Percentiles rank a stretch among this genome's conserved stretches.
Evolutionary conservation across 1,140 invertebrate genomes (phyloP).

Genomic region (Piezodorus guildinii): DNA sequence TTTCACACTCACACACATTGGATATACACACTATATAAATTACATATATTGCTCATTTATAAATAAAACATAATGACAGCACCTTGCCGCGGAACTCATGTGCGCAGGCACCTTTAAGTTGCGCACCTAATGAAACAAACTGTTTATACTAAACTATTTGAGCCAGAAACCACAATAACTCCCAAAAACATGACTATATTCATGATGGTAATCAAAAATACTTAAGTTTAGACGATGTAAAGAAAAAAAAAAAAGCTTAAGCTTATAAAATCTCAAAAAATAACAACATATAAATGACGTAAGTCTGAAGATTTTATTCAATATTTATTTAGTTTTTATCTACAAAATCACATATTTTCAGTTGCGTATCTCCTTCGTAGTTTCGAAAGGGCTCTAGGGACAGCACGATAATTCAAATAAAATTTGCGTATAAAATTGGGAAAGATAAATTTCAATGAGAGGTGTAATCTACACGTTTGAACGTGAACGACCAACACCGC

Average conservation of each 20-base stretch:
- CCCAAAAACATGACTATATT: conserved; percentile 22
- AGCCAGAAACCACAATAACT: conserved; percentile 18
- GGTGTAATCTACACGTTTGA: too few species aligned
- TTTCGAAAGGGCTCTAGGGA: background rate
- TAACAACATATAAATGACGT: conserved; percentile 25
- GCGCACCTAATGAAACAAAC: background rate
- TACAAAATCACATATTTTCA: conserved; percentile 17
- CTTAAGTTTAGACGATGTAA: conserved; percentile 21
- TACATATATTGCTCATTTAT: conserved; percentile 13
- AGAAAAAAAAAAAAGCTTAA: conserved; percentile 14
- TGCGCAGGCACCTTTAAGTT: background rate
- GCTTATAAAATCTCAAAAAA: conserved; percentile 27
- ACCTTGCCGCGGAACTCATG: conserved; percentile 5
- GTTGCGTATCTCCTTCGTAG: conserved; percentile 7
- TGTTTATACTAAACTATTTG: conserved; percentile 16
- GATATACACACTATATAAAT: conserved; percentile 15
- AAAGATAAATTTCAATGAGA: too few species aligned
- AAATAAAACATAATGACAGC: conserved; percentile 6
- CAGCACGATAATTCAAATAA: background rate
- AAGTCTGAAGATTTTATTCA: conserved; percentile 9
- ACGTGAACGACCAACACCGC: too few species aligned
- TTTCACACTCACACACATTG: conserved; percentile 11
- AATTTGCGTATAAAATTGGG: background rate
- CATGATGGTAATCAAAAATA: conserved; percentile 26
- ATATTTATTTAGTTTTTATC: conserved; percentile 15